Conservation (phyloP, 2,113 vertebrate genomes). For the Eublepharis macularius region DNA sequence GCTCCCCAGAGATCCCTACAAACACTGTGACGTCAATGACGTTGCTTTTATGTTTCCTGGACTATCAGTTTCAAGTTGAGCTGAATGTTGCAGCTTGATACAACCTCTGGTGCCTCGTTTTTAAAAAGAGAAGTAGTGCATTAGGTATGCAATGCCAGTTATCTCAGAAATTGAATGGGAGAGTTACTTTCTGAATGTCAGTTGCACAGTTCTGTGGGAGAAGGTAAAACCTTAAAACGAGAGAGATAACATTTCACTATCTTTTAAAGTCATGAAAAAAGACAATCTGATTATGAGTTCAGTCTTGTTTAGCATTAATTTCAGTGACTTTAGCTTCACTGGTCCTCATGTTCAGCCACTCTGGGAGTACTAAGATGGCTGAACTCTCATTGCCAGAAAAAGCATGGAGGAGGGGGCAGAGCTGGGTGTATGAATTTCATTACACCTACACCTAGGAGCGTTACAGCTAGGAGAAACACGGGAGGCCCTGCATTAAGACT, state of each 20-base stretch:
- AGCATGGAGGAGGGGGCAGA: not conserved
- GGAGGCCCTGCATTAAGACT: too few species aligned
- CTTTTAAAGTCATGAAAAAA: not conserved
- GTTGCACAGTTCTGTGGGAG: not conserved
- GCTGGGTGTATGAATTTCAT: not conserved
- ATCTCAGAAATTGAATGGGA: accelerated
- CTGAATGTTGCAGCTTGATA: slow-evolving; percentile 32
- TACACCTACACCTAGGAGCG: not conserved
- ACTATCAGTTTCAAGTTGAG: slow-evolving; percentile 51
- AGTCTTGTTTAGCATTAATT: not conserved
- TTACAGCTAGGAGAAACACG: too few species aligned
- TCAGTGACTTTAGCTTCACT: not conserved
- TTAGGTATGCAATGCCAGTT: not conserved
- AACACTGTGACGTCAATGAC: slow-evolving; percentile 51
- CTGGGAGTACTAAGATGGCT: not conserved
- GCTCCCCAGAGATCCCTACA: slow-evolving; percentile 49
- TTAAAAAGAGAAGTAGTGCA: not conserved
- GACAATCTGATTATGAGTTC: not conserved
- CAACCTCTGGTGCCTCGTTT: slow-evolving; percentile 16
- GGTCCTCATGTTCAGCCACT: not conserved
- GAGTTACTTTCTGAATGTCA: not conserved
- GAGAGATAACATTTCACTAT: not conserved
- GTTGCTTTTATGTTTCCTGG: slow-evolving; percentile 62
- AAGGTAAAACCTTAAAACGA: not conserved
- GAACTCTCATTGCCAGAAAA: not conserved